Conservation (phyloP, 64 coral and sea anemone genomes). For the Montipora capricornis region DNA sequence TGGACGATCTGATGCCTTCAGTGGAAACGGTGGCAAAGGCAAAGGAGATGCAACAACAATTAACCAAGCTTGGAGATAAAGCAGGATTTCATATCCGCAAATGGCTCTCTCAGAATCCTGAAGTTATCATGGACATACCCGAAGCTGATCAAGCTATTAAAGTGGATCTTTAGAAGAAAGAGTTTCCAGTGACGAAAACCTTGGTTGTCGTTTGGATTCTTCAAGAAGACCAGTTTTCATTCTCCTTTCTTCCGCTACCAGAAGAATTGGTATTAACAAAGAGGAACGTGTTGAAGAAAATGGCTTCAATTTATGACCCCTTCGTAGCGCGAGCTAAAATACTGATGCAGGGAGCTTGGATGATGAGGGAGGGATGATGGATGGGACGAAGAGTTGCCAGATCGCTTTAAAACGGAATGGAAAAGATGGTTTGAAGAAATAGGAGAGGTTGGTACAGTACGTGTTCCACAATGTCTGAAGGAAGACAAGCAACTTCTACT, state of each 20-base stretch:
- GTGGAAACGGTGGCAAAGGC: conserved; percentile 44
- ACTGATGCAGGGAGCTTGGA: conserved; percentile 71
- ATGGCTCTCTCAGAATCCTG: conserved; percentile 67
- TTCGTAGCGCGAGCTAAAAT: conserved; percentile 63
- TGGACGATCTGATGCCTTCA: conserved; percentile 69
- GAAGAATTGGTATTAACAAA: conserved; percentile 59
- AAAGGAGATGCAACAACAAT: conserved; percentile 38
- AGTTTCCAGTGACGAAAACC: conserved; percentile 70
- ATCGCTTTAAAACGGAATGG: conserved; percentile 40
- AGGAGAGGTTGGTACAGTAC: conserved; percentile 44
- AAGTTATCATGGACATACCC: conserved; percentile 37
- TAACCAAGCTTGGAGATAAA: conserved; percentile 55
- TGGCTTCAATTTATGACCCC: conserved; percentile 68
- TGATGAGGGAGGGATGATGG: background rate
- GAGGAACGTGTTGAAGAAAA: conserved; percentile 62
- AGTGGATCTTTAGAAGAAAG: conserved; percentile 69
- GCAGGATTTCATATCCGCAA: conserved; percentile 71
- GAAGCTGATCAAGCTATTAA: conserved; percentile 43
- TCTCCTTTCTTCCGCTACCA: conserved; percentile 32
- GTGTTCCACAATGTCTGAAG: conserved; percentile 63
- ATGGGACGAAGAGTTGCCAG: conserved; percentile 62
- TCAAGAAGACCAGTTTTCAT: conserved; percentile 55
- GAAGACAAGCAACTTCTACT: conserved; percentile 19
- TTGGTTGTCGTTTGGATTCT: conserved; percentile 51
- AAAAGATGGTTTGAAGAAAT: conserved; percentile 70